phyloP scores from a whole-genome alignment of 2,113 vertebrate genomes.

The Ictalurus furcatus region DNA sequence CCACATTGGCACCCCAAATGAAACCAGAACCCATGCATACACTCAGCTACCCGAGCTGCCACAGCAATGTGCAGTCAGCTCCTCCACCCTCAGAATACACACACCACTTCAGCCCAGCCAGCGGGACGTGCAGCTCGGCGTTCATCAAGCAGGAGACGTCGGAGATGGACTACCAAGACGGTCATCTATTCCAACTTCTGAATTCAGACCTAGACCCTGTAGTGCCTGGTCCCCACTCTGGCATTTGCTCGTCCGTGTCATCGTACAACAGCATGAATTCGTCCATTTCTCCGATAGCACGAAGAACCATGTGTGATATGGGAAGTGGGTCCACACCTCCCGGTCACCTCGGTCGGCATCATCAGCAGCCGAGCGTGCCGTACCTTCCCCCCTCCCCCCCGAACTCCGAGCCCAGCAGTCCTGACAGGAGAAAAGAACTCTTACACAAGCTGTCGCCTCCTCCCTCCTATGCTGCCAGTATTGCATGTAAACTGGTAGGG shows the following conservation, averaged over 20 bases:
- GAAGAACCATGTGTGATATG: conserved; percentile 74
- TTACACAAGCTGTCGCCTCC: conserved; percentile 89
- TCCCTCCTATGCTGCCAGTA: conserved; percentile 90
- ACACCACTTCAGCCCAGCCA: conserved; percentile 81
- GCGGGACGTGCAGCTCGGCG: conserved; percentile 75
- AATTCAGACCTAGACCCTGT: conserved; percentile 89
- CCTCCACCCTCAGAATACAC: conserved; percentile 79
- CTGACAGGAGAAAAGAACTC: conserved; percentile 87
- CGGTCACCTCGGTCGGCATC: conserved; percentile 70
- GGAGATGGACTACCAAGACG: conserved; percentile 85
- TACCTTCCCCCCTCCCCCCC: conserved; percentile 94
- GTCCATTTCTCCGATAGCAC: conserved; percentile 72
- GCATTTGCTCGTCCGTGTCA: conserved; percentile 75
- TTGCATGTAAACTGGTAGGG: conserved; percentile 88
- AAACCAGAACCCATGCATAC: conserved; percentile 86
- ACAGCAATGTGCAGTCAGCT: conserved; percentile 69
- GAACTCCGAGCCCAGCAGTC: conserved; percentile 92
- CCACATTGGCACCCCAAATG: conserved; percentile 75
- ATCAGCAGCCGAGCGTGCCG: conserved; percentile 76
- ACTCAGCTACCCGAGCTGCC: conserved; percentile 82
- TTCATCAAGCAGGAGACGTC: conserved; percentile 93
- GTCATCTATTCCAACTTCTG: conserved; percentile 89
- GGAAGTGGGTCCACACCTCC: conserved; percentile 76
- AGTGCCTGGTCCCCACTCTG: conserved; percentile 73
- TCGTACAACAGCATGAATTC: conserved; percentile 77